Percentiles rank a stretch among this genome's conserved stretches.
Evolutionary conservation across 1,140 invertebrate genomes (phyloP).

Genomic region (Drosophila gunungcola): DNA sequence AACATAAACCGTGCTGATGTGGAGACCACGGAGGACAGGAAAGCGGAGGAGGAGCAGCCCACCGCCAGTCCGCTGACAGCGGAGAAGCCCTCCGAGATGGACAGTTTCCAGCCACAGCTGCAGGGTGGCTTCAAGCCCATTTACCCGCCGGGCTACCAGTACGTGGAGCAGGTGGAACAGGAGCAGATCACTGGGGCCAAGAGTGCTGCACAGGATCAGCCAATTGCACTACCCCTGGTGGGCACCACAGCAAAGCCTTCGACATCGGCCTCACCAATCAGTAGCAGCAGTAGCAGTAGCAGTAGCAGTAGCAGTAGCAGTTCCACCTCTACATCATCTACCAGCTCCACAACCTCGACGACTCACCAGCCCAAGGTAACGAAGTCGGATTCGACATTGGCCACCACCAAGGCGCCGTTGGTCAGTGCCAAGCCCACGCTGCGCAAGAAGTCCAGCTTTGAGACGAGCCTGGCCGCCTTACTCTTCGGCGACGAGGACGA

Average conservation of each 20-base stretch:
- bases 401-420: constrained; percentile 39
- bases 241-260: constrained; percentile 24
- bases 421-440: constrained; percentile 38
- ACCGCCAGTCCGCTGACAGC: constrained; percentile 33
- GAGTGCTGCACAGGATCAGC: constrained; percentile 47
- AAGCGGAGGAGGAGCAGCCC: constrained; percentile 22
- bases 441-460: constrained; percentile 72
- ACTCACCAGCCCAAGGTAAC: constrained; percentile 34
- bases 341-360: constrained; percentile 39
- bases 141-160: constrained; percentile 84
- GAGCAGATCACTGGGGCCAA: constrained; percentile 20
- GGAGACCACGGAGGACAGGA: constrained; percentile 51
- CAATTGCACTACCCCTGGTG: constrained; percentile 51
- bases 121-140: constrained; percentile 90
- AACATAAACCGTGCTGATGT: constrained; percentile 76
- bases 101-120: constrained; percentile 89
- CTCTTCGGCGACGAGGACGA: constrained; percentile 78
- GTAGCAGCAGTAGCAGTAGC: constrained; percentile 9
- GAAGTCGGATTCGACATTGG: constrained; percentile 18
- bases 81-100: constrained; percentile 86
- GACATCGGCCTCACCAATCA: constrained; percentile 10
- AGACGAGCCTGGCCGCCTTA: constrained; percentile 77
- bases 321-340: constrained; percentile 25
- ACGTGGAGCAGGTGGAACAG: constrained; percentile 51
- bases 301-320: constrained; percentile 4